Base-by-base conservation (phyloP, 2,888 invertebrate genomes). In the Trichacis sp. region DNA sequence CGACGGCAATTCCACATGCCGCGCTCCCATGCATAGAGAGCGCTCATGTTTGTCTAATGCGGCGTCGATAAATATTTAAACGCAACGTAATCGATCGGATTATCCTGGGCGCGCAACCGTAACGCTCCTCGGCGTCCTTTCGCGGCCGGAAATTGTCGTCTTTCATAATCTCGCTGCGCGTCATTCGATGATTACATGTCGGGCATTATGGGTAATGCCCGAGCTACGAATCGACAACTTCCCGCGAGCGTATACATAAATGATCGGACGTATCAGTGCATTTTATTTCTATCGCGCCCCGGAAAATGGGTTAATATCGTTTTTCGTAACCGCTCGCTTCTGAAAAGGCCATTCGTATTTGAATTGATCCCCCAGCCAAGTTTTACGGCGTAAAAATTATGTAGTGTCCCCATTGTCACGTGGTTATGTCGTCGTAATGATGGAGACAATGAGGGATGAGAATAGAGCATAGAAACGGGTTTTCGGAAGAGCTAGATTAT, bases 1-100 rank as follows among this genome's bases (percentile, higher is more conserved):
- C 68, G 67, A 75, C 73, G 74, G 69, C 73, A 74, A 77, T 78
- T 73, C 80, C 82, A 80, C 78, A 77, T 80, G 81, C 79, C 79
- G 71, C 75, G 75, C 81, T 81, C 77, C 78, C 81, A 81, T 80
- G 80, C 80, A 81, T 81, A 79, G 76, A 79, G 79, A 78, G 74
- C 74, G 78, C 80, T 82, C 81, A 81, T 80, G 81, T 82, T 81
- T 82, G 77, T 77, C 81, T 80, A 81, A 82, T 82, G 80, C 77
- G 69, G 72, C 71, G 20, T 73, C 78, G 77, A 83, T 83, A 83
- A 81, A 83, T 83, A 83, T 83, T 82, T 81, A 79, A 83, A 75
- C 78, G 75, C 77, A 77, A 81, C 82, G 82, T 81, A 80, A 82
- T 83, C 82, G 79, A 76, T 70, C 69, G 80, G 79, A 81, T 80